A percentile compares a stretch with the other conserved stretches of the same genome.
These are phyloP conservation scores for Marronus borbonicus DNA, from an alignment of 2,888 invertebrate genomes.

Conservation along the genomic window DNA sequence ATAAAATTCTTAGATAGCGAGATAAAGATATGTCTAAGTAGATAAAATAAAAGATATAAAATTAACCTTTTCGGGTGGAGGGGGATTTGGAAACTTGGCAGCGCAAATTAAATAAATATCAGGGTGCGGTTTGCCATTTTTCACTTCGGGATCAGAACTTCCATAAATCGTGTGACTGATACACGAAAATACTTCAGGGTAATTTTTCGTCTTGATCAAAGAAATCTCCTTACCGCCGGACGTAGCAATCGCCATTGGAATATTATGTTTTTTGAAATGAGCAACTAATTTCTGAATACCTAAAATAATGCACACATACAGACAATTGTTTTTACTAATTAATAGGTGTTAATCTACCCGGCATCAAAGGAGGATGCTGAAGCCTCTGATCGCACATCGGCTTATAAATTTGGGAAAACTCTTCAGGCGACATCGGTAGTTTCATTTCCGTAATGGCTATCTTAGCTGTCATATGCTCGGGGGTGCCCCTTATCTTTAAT, in stretches of 20 bases:
- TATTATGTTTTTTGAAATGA: conserved; percentile 75
- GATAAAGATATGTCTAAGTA: background rate
- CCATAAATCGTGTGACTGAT: conserved; percentile 77
- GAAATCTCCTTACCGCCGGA: conserved; percentile 75
- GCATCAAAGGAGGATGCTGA: conserved; percentile 55
- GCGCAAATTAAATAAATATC: conserved; percentile 80
- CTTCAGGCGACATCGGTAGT: conserved; percentile 78
- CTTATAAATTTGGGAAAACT: conserved; percentile 78
- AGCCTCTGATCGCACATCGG: conserved; percentile 70
- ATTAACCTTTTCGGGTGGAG: conserved; percentile 66
- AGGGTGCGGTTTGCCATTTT: conserved; percentile 80
- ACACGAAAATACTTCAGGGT: conserved; percentile 71
- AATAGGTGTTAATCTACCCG: conserved; percentile 53
- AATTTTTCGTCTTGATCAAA: conserved; percentile 73
- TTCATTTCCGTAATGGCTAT: conserved; percentile 79
- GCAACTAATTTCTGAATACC: conserved; percentile 76
- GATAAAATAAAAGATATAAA: background rate
- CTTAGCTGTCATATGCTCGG: conserved; percentile 79
- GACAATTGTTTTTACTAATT: no score
- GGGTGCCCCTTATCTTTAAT: conserved; percentile 84
- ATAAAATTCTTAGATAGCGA: background rate
- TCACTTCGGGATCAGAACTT: conserved; percentile 77
- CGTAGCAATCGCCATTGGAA: conserved; percentile 81
- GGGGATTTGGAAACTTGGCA: conserved; percentile 74
- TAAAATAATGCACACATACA: background rate